Base-by-base conservation (phyloP, 2,797 vertebrate species). In the Siniperca undulata region DNA sequence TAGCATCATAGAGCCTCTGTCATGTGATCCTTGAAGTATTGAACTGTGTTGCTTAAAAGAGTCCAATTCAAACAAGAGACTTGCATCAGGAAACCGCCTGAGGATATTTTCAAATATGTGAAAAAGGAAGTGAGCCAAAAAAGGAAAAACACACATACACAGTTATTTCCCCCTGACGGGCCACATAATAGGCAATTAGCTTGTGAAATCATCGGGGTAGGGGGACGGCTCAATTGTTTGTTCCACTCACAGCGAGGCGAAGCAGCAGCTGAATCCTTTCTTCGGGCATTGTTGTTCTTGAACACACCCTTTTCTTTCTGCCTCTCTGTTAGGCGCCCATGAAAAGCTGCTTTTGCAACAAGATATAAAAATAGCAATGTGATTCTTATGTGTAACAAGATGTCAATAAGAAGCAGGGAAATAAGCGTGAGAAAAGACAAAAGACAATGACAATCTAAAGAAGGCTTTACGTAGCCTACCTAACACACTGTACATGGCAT, bases 121-220 rank as follows among this genome's bases (percentile, higher is more conserved):
- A 80, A 79, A 80, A 19, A 70, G 48, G 65, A 80, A 80, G 55
- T 38, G 40, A 82, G 72, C 24, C 74, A 86, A 84, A 88, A 74
- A 78, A 78, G 64, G 61, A 64, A 70, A 60, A 84, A 80, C n/a
- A n/a, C n/a, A n/a, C n/a, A n/a, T n/a, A 76, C 9, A 60, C 56
- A 24, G 59, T 81, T 81, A 86, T 89, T 92, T 87, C 65, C 83
- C 82, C 81, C 80, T 78, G 78, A 91, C n/a, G 58, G 65, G 74
- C 77, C 67, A 77, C 85, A 87, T 88, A 90, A 92, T 90, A 86
- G 86, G 84, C 82, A 91, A 92, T 92, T 93, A 93, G 82, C 84
- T 87, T 85, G 82, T 85, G 82, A 92, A 91, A 91, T 92, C 81
- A 77, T 79, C 46, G 20, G 80, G 74, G 78, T 52, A 60, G 48